Conservation (phyloP, 1,140 invertebrate genomes). For the Venturia canescens region DNA sequence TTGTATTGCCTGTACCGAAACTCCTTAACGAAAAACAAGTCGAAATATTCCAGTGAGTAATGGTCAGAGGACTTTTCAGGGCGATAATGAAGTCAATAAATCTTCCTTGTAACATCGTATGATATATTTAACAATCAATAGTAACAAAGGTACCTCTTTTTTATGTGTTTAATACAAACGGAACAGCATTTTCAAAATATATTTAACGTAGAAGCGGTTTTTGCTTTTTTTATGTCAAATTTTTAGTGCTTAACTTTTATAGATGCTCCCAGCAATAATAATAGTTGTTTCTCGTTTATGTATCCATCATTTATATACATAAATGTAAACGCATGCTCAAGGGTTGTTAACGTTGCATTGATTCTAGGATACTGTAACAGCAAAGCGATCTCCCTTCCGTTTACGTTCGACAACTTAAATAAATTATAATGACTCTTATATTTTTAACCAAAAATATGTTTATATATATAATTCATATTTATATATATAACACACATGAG, state of each 20-base stretch:
- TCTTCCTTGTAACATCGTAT: slow-evolving; percentile 66
- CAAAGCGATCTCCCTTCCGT: slow-evolving; percentile 56
- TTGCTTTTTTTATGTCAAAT: slow-evolving; percentile 51
- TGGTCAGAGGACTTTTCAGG: background rate
- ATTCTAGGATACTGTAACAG: slow-evolving; percentile 64
- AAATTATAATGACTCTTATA: slow-evolving; percentile 65
- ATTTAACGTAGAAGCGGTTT: slow-evolving; percentile 59
- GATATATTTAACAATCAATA: slow-evolving; percentile 72
- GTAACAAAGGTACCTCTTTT: slow-evolving; percentile 70
- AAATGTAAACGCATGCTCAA: slow-evolving; percentile 56
- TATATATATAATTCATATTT: slow-evolving; percentile 51
- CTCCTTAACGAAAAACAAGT: too few relatives aligned
- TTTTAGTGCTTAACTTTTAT: slow-evolving; percentile 17
- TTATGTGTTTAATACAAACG: slow-evolving; percentile 61
- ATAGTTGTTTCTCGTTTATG: slow-evolving; percentile 42
- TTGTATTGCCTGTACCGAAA: too few relatives aligned
- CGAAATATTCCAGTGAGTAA: background rate
- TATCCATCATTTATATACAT: slow-evolving; percentile 33
- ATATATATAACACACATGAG: too few relatives aligned
- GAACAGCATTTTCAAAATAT: slow-evolving; percentile 60
- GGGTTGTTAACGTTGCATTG: slow-evolving; percentile 59
- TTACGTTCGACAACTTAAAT: slow-evolving; percentile 59
- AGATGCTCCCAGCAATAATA: slow-evolving; percentile 50
- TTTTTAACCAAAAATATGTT: slow-evolving; percentile 64
- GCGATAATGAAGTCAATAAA: background rate